Base-by-base conservation (phyloP, 2,888 invertebrate genomes). In the Clivina fossor region DNA sequence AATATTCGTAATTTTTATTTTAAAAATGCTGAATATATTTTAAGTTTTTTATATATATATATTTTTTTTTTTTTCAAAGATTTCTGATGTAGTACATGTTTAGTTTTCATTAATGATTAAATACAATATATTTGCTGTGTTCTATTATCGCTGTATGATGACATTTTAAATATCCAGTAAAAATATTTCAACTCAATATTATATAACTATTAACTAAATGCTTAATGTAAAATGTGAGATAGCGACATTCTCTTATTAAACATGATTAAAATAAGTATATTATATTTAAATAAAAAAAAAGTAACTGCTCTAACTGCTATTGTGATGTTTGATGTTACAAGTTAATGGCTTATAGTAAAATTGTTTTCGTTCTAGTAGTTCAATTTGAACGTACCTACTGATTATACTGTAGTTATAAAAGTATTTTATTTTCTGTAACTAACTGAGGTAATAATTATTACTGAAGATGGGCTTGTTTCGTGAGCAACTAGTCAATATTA, bases 321-420 rank as follows among this genome's bases (percentile, higher is more conserved):
- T 53, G 53, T 53, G 53, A 53, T 53, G 53, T 53, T 53, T 37
- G 35, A 53, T 53, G 53, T 53, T 43, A 53, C 53, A 53, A 41
- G 15, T 53, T 44, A 38, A 32, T 40, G 40, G 20, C 5, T 40
- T 28, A 13, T 50, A 50, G 53, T 51, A 18, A 40, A 26, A 35
- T 44, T 44, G 44, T 44, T 53, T 44, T 43, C 35, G 24, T 35
- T 43, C 43, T 30, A 7, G 28, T 30, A 44, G 8, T 22, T 33
- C 16, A 2, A 4, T 19, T 33, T 47, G 11, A 47, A 32, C 33
- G 13, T 13, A 43, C 9, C 28, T 2, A 20, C 32, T 33, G 15
- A 32, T 32, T n/a, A 19, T 46, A 46, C 11, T 11, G 19, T 9
- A 19, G 26, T 32, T 5, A 43, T 37, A 15, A 15, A 3, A 11